Evolutionary conservation across 2,113 vertebrate species (phyloP).

Genomic region (Ibidorhyncha struthersii): DNA sequence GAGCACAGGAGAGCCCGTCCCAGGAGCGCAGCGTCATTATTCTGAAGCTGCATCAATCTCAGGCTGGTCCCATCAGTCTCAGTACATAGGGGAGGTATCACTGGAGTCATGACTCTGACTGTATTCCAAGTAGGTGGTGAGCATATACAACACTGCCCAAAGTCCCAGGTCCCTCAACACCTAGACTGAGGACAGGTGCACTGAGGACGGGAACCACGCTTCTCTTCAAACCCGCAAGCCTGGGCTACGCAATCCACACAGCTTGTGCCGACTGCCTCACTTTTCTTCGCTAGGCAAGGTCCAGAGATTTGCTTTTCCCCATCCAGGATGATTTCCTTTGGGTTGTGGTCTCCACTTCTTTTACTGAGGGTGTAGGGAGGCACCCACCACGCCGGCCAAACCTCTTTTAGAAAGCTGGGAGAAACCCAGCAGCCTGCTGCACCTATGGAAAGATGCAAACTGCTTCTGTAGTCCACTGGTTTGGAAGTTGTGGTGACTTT

Average conservation of each 20-base stretch:
- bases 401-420: background rate
- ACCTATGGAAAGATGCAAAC: background rate
- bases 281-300: background rate
- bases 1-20: background rate
- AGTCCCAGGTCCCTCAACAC: background rate
- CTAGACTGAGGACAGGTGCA: too few relatives aligned
- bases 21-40: fast-evolving
- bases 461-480: background rate
- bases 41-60: background rate
- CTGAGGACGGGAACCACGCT: background rate
- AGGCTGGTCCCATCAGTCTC: background rate
- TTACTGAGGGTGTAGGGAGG: background rate
- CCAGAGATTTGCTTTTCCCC: background rate
- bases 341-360: background rate
- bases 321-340: background rate
- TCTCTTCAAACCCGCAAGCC: background rate
- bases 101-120: background rate
- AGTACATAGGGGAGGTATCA: background rate
- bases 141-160: too few relatives aligned
- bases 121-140: background rate
- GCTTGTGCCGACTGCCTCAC: background rate
- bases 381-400: fast-evolving
- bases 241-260: background rate
- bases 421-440: background rate
- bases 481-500: background rate